Evolutionary conservation across 2,113 vertebrate genomes (phyloP), one percentile per base, ranked within the genome.

Genomic region (Rostratula benghalensis): DNA sequence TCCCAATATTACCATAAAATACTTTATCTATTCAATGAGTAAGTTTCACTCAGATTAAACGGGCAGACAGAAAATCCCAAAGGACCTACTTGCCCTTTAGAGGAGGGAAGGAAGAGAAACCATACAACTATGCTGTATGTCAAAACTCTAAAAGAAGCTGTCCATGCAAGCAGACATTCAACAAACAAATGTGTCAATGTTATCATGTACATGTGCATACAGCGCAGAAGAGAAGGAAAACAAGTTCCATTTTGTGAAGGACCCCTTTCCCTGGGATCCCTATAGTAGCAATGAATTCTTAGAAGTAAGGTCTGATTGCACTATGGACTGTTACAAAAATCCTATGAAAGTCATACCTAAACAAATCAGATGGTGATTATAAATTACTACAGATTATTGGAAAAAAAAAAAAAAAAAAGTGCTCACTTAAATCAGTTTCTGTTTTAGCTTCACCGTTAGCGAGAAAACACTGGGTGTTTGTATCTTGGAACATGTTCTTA

Each of bases 151-250:
- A 33, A 81, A 84, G 59, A 89, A 87, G 65, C 19, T 57, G n/a
- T 56, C 23, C 15, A 22, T 19, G 21, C 51, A 69, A 80, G 59
- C 9, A 68, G 83, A 64, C 24, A 64, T 71, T 85, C 31, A 75
- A 48, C 23, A 53, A 31, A 78, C 20, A 71, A 10, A 75, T 45
- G 31, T 68, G 28, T 54, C 57, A 64, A 43, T 50, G 37, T 46
- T 63, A 76, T 3, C 31, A 21, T 0, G 0, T 12, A 43, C 8
- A 33, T 0, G 0, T 12, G 39, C 8, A 33, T 16, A 69, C 4
- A 61, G 83, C 13, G 10, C 31, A 63, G 18, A 75, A 82, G 19
- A 78, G 5, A 56, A 74, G 24, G 24, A 9, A 77, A 10, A 7
- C 9, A 82, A 77, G 41, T 13, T 87, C 28, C 9, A 35, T 50